Evolutionary conservation across 2,113 vertebrate species (phyloP).

Genomic region (Boleophthalmus pectinirostris): DNA sequence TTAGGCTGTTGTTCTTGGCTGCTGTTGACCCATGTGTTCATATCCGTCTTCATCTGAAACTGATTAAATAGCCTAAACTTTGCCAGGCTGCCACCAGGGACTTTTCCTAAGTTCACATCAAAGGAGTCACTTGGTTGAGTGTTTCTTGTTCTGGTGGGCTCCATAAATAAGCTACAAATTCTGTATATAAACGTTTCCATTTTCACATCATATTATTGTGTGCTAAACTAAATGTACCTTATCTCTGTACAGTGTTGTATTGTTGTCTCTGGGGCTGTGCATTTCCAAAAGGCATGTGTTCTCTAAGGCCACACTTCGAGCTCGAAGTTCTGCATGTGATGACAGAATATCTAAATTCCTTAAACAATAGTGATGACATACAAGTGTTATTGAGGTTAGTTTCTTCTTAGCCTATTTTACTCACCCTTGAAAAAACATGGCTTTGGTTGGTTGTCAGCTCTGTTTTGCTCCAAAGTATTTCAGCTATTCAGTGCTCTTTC

Average conservation of each 20-base stretch:
- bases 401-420: constrained; percentile 49
- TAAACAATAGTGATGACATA: constrained; percentile 47
- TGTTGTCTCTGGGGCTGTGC: not conserved
- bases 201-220: constrained; percentile 26
- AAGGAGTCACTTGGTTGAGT: constrained; percentile 6
- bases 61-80: not conserved
- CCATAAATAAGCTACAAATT: not conserved
- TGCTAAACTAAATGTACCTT: constrained; percentile 13
- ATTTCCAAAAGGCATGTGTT: constrained; percentile 8
- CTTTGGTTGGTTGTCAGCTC: constrained; percentile 43
- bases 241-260: constrained; percentile 27
- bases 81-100: not conserved
- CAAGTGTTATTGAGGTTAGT: constrained; percentile 43
- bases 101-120: not conserved
- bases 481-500: constrained; percentile 38
- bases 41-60: not conserved
- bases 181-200: not conserved
- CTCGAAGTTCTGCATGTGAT: constrained; percentile 21
- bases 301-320: constrained; percentile 2
- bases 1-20: not conserved
- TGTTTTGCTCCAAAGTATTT: constrained; percentile 53
- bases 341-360: constrained; percentile 49
- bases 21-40: constrained; percentile 3
- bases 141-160: constrained; percentile 8
- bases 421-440: constrained; percentile 23